Base-by-base conservation (phyloP, 64 coral and sea anemone species). In the Acropora yongei region DNA sequence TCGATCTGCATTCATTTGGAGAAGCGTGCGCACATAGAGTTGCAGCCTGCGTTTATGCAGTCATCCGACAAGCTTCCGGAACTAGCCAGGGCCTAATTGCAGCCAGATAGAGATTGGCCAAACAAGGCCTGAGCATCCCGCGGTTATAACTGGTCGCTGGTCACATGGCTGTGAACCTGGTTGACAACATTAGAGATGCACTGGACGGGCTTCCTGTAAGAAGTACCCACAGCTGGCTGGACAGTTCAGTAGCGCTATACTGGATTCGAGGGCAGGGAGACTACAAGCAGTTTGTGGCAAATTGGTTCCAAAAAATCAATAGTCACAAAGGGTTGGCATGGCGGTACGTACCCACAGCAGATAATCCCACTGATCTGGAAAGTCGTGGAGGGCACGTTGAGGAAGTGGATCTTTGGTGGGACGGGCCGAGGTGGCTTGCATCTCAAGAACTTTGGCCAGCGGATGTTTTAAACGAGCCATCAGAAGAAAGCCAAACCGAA, bases 41-140 rank as follows among this genome's bases (percentile, higher is more conserved):
- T 8, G 77, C 77, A 79, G 77, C 77, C 47, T 79, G 77, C 47
- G 77, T 79, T 79, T 79, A 79, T 79, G 77, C 47, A 19, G 77
- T 80, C 78, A 9, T 57, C 7, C 19, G 78, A 41, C 78, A 80
- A 40, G 49, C 19, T 12, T 80, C 78, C n/a, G 78, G 78, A 9
- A 80, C 50, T 10, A 80, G 41, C 7, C 78, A 80, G 3, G 50
- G 78, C 78, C 78, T 80, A 80, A 10, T 80, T 39, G 49, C 63
- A 17, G 83, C 83, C 6, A 86, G 44, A 43, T 66, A 57, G 7
- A 68, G 82, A 67, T 39, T 85, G 20, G 12, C 82, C 82, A 85
- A 85, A 39, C 83, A 86, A 86, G 83, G 83, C 6, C 63, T 86
- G 14, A 86, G 41, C 4, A 86, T 86, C 61, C 83, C 83, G n/a